Evolutionary conservation across 2,797 vertebrate genomes (phyloP), one percentile per base, ranked within the genome.

Genomic region (Phoeniculus purpureus): DNA sequence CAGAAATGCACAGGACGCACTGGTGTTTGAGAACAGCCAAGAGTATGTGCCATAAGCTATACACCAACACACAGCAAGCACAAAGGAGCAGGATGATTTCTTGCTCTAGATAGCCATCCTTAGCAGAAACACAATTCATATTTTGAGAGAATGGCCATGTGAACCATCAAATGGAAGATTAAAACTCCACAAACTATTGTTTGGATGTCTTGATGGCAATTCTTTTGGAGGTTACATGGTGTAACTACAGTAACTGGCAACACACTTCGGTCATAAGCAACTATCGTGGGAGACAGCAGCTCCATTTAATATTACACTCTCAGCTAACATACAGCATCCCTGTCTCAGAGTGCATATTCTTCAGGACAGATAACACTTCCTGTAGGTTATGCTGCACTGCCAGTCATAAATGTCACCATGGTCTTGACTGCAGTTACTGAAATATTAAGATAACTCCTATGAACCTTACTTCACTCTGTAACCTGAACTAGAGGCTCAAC

Each of bases 161-260:
- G 78, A 93, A 76, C 23, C 54, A 74, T 87, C 86, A 80, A 94
- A 77, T 0, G 64, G 34, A 79, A 87, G 89, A 93, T 80, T 75
- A 86, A 93, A 94, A 92, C 76, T 71, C 85, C 31, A 79, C 52
- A 61, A 76, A 47, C 79, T 71, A 7, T 54, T 92, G 71, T 84
- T 90, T 86, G 54, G 83, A 81, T 77, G 56, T 37, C 37, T 37
- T 88, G 77, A 84, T 48, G 43, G 72, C 58, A 88, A 88, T 91
- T 71, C 43, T 76, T 84, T 77, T 52, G 72, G 81, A 87, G 52
- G 68, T 82, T 95, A 92, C 32, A 51, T 7, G 64, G 66, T 1
- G 4, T 23, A 91, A 56, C 64, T 93, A 81, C 71, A 54, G 89
- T 68, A 93, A 86, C 77, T 65, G 61, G 26, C 32, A 86, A 85